These are phyloP conservation scores for Paedocypris micromegethes DNA, from an alignment of 2,797 vertebrate genomes.

Conservation along the genomic window DNA sequence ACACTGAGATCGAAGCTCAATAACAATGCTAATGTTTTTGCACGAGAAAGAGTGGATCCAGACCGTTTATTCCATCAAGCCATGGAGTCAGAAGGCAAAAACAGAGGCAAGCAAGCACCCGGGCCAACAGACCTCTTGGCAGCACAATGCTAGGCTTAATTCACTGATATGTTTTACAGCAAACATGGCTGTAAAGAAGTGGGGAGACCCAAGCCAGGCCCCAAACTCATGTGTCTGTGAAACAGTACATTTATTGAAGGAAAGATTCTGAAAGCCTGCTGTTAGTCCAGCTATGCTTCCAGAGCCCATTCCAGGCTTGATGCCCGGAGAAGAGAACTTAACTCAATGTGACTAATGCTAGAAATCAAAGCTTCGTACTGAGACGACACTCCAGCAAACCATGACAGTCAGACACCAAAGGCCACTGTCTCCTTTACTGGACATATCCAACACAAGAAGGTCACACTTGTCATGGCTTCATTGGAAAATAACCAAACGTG, in stretches of 20 bases:
- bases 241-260: slow-evolving; percentile 42
- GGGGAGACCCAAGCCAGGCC: slow-evolving; percentile 38
- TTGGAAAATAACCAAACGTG: slow-evolving; percentile 41
- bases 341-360: slow-evolving; percentile 53
- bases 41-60: not conserved
- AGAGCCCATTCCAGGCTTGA: slow-evolving; percentile 39
- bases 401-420: slow-evolving; percentile 60
- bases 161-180: slow-evolving; percentile 40
- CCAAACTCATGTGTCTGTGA: slow-evolving; percentile 43
- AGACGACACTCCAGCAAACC: slow-evolving; percentile 54
- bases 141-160: slow-evolving; percentile 37
- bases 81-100: slow-evolving; percentile 29
- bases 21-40: no score
- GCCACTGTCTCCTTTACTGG: slow-evolving; percentile 40
- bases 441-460: slow-evolving; percentile 56
- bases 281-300: slow-evolving; percentile 34
- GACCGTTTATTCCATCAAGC: slow-evolving; percentile 2
- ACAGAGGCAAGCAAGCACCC: slow-evolving; percentile 38
- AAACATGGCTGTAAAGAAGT: slow-evolving; percentile 47
- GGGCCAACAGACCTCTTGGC: slow-evolving; percentile 42
- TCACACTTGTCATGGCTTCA: slow-evolving; percentile 52
- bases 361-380: slow-evolving; percentile 51
- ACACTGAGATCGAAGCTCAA: no score
- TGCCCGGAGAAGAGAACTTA: slow-evolving; percentile 42
- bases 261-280: slow-evolving; percentile 41